Evolutionary conservation across 2,797 vertebrate species (phyloP), one percentile per base, ranked within the genome.

Genomic region (Hipposideros larvatus): DNA sequence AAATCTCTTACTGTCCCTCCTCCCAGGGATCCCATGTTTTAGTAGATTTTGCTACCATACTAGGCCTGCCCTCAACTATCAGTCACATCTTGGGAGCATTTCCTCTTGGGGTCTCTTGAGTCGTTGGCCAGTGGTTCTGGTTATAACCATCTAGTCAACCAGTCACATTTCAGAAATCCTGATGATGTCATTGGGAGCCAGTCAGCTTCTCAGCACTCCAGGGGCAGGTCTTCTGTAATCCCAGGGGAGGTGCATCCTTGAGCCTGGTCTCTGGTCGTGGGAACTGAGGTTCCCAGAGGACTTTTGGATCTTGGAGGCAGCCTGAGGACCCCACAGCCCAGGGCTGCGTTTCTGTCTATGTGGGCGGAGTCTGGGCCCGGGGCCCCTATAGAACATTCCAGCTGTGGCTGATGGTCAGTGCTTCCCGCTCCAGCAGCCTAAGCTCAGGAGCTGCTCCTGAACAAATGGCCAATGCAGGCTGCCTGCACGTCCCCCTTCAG

Each of bases 151-250:
- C 31, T 31, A 6, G 7, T 14, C 57, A 59, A 14, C 51, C 89
- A 79, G 0, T 88, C 70, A 10, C 22, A 9, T 70, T 65, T 90
- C 24, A 31, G n/a, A 57, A 75, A 48, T 48, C 53, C 91, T 10
- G 24, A 15, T 78, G 57, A 24, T 59, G 31, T 92, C 91, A 90
- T 79, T 71, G 91, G 86, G 82, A 73, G 19, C 77, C 80, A 87
- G 11, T 83, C 91, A 79, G 70, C 87, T 51, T 19, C 82, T 46
- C 66, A 37, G 87, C 41, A n/a, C 73, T 55, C 43, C 43, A 46
- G 31, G 91, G 48, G 34, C 18, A 0, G 73, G 14, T 26, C 55
- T 28, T 13, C 43, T 55, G 7, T 18, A 5, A 21, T 21, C 34
- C 82, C 55, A 48, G 63, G 0, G 16, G 28, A 31, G 43, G 4